phyloP scores from a whole-genome alignment of 1,140 invertebrate genomes.

The Philotrypesis tridentata region DNA sequence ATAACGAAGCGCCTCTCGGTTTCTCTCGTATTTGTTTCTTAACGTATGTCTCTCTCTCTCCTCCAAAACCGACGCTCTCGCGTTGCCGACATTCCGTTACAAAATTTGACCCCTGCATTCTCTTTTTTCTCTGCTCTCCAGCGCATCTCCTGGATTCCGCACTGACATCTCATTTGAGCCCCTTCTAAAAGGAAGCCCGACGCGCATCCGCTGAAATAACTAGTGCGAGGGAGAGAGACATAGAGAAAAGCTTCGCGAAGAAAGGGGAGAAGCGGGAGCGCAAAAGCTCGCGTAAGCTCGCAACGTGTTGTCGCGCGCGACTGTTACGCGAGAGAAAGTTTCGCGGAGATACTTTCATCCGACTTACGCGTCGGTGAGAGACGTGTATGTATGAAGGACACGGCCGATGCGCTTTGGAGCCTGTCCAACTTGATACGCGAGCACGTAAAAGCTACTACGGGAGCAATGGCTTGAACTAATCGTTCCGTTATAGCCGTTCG shows the following conservation, averaged over 20 bases:
- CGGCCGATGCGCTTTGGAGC: slow-evolving; percentile 63
- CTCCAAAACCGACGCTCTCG: not conserved
- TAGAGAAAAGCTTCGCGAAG: not conserved
- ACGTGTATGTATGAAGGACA: slow-evolving; percentile 58
- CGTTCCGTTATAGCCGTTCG: slow-evolving; percentile 59
- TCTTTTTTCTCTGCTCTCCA: not conserved
- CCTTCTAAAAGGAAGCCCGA: not conserved
- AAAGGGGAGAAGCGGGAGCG: slow-evolving; percentile 1
- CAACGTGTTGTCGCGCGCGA: slow-evolving; percentile 36
- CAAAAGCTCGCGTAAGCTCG: not conserved
- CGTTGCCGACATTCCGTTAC: not conserved
- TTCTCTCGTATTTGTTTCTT: slow-evolving; percentile 30
- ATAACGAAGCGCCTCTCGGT: not conserved
- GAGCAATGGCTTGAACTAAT: slow-evolving; percentile 69
- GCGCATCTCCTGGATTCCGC: not conserved
- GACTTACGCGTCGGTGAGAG: slow-evolving; percentile 59
- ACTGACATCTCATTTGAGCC: slow-evolving; percentile 14
- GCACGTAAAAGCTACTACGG: slow-evolving; percentile 40
- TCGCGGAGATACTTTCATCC: slow-evolving; percentile 58
- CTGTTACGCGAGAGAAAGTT: slow-evolving; percentile 54
- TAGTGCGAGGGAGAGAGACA: not conserved
- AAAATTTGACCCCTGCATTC: slow-evolving; percentile 12
- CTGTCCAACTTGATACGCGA: slow-evolving; percentile 67
- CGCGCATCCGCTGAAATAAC: not conserved
- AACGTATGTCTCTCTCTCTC: slow-evolving; percentile 5